Conservation (phyloP, 2,113 vertebrate species). For the Mionectes macconnelli region DNA sequence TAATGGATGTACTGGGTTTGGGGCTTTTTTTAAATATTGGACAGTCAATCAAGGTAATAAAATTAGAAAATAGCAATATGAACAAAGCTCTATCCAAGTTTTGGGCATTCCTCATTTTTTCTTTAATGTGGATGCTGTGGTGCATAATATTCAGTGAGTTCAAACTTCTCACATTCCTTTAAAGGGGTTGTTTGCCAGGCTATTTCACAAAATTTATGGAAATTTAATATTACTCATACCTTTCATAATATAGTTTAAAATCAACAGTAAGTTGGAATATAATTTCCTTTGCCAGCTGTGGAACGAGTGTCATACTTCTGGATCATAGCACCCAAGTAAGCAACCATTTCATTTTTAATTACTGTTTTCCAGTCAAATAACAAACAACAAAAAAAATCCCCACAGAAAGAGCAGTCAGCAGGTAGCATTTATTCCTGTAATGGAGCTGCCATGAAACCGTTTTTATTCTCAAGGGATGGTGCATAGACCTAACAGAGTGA, state of each 20-base stretch:
- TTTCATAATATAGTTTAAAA: not conserved
- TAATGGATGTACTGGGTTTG: not conserved
- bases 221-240: not conserved
- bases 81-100: fast-evolving
- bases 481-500: not conserved
- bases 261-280: not conserved
- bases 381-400: conserved; percentile 5
- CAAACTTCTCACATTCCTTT: not conserved
- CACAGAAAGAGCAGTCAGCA: not conserved
- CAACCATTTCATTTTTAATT: not conserved
- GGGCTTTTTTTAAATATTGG: not conserved
- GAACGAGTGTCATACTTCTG: not conserved
- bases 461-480: conserved; percentile 27
- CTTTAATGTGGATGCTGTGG: not conserved
- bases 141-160: not conserved
- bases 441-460: not conserved
- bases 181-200: not conserved
- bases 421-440: conserved; percentile 34
- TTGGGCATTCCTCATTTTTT: not conserved
- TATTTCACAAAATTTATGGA: not conserved
- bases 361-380: not conserved
- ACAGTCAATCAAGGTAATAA: not conserved
- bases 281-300: not conserved
- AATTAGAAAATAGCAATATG: not conserved
- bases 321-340: conserved; percentile 7